phyloP scores from a whole-genome alignment of 1,140 invertebrate genomes.

The Limonius californicus region DNA sequence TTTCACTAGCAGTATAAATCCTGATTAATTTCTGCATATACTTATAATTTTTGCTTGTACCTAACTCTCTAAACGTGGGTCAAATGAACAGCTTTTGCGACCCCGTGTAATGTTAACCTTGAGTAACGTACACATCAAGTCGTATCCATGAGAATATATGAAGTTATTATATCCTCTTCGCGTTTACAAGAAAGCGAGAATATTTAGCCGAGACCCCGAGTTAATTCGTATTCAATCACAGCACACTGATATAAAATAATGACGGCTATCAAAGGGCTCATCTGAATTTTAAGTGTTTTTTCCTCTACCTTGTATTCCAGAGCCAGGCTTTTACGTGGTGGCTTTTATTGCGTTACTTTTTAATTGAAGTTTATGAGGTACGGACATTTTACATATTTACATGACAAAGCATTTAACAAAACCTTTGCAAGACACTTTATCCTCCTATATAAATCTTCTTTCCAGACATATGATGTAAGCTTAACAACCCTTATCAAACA shows the following conservation, averaged over 20 bases:
- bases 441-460: conserved; percentile 7
- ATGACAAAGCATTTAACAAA: conserved; percentile 21
- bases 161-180: no score
- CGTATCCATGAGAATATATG: no score
- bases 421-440: conserved; percentile 6
- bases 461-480: conserved; percentile 12
- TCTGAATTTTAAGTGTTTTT: conserved; percentile 5
- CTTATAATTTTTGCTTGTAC: no score
- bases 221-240: neutral
- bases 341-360: neutral
- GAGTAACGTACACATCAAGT: neutral
- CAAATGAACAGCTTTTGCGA: no score
- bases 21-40: no score
- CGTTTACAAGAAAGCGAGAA: no score
- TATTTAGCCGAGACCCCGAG: no score
- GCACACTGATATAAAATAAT: neutral
- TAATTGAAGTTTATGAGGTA: neutral
- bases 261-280: neutral
- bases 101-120: no score
- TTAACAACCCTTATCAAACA: conserved; percentile 21
- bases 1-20: no score
- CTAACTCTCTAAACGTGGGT: no score
- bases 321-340: no score
- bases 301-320: neutral
- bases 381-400: conserved; percentile 8